Conservation (phyloP, 2,113 vertebrate species). For the Erythrocercus mccallii region DNA sequence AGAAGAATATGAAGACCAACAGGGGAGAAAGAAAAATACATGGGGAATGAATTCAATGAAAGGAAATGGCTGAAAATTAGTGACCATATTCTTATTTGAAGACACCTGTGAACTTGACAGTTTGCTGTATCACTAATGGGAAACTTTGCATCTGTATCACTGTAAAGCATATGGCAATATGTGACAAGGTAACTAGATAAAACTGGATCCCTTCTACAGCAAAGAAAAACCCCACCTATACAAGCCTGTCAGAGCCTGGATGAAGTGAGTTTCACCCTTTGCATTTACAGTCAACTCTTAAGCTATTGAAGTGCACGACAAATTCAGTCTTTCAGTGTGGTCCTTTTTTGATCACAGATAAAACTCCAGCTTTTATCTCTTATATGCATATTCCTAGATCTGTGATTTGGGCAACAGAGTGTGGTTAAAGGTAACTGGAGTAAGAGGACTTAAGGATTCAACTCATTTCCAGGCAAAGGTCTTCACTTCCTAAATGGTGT, state of each 20-base stretch:
- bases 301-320: background rate
- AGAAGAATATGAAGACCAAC: rapidly evolving
- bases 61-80: background rate
- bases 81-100: background rate
- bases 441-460: rapidly evolving
- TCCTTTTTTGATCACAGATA: background rate
- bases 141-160: background rate
- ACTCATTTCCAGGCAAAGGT: rapidly evolving
- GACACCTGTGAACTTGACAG: background rate
- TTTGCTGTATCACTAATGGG: background rate
- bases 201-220: background rate
- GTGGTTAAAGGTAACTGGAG: background rate
- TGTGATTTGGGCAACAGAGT: background rate
- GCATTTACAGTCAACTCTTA: background rate
- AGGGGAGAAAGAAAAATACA: background rate
- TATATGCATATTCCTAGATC: background rate
- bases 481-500: background rate
- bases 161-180: background rate
- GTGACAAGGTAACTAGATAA: background rate
- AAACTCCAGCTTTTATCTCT: background rate
- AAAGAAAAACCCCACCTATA: background rate
- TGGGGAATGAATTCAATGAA: background rate
- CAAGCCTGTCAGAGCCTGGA: background rate
- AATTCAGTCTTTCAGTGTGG: background rate
- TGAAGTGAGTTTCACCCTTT: background rate